These are phyloP conservation scores for Eonycteris spelaea DNA, from an alignment of 2,113 vertebrate species.

Conservation along the genomic window DNA sequence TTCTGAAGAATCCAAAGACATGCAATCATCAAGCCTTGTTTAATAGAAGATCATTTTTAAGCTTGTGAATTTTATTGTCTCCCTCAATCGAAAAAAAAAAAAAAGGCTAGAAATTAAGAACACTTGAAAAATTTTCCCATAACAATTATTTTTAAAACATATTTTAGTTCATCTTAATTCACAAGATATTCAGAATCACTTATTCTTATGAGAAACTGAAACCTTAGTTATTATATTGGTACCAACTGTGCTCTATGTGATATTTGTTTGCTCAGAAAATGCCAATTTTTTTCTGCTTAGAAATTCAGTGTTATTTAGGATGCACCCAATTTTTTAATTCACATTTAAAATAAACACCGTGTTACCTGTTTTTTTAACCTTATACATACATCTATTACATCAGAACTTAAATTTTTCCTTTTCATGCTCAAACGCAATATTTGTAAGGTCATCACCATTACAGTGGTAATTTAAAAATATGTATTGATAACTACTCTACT, in stretches of 20 bases:
- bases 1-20: not conserved
- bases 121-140: not conserved
- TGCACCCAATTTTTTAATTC: not conserved
- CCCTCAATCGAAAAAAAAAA: not conserved
- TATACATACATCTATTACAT: not conserved
- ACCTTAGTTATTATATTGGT: not conserved
- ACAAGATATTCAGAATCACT: not conserved
- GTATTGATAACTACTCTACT: not conserved
- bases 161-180: not conserved
- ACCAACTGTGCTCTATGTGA: not conserved
- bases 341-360: not conserved
- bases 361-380: not conserved
- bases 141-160: not conserved
- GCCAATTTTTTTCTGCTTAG: not conserved
- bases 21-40: not conserved
- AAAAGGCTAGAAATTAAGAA: not conserved
- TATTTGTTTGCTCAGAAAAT: not conserved
- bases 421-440: not conserved
- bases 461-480: not conserved
- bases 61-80: not conserved
- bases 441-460: not conserved
- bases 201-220: not conserved
- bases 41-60: not conserved
- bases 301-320: not conserved
- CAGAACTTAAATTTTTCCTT: not conserved